Evolutionary conservation across 2,113 vertebrate species (phyloP), one percentile per base, ranked within the genome.

Genomic region (Leptosomus discolor): DNA sequence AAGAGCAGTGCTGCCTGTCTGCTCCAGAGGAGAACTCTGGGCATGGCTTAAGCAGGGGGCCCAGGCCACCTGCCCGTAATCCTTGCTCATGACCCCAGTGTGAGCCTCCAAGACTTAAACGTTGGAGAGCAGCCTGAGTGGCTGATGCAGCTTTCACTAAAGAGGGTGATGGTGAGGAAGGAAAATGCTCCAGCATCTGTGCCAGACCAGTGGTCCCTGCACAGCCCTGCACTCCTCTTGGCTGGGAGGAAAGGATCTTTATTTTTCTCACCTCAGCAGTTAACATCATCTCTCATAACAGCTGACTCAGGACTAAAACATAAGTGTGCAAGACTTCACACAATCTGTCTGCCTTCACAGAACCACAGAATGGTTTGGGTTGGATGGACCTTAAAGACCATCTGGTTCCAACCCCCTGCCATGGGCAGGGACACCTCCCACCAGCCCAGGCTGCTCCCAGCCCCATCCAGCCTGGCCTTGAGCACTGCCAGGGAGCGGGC

Each of bases 251-350:
- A 83, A 48, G 65, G 24, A 3, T n/a, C 9, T 39, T 68, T 83
- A 32, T 46, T 69, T 65, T 56, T 61, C 29, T 39, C 73, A 48
- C 43, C 91, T 64, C 37, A 34, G 27, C 50, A 27, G 9, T 20
- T 57, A n/a, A 16, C 50, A 22, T 51, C 11, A 22, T 45, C 32
- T 77, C 39, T 78, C 1, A 0, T 13, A 51, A 61, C 20, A 58
- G 56, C 37, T 0, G 4, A 30, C 15, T 39, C 0, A 1, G 22
- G 41, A 78, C 54, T 26, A 18, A 21, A 23, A 37, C 2, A 4
- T 48, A 34, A 68, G 36, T 24, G 67, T 3, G 4, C 30, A 41
- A 20, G 58, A 36, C 15, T 20, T 57, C 32, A 34, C 20, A 57
- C 32, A 57, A 57, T 57, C 32, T 0, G 2, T 58, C 37, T 76